phyloP scores from a whole-genome alignment of 2,113 vertebrate species.

The Glaucomys volans region DNA sequence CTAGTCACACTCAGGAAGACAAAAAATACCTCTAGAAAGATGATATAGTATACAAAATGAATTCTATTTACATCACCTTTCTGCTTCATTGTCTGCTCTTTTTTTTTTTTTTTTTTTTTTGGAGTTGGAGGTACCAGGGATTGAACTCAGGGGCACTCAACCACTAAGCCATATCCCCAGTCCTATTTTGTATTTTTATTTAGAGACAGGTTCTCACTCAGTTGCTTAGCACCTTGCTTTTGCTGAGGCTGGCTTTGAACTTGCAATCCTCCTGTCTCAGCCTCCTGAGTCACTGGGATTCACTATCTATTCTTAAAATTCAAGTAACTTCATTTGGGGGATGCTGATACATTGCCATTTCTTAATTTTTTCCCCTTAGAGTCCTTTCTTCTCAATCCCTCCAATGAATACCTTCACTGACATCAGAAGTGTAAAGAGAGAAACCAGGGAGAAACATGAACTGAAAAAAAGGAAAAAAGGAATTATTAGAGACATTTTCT shows the following conservation, averaged over 20 bases:
- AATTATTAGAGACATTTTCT: not conserved
- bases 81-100: not conserved
- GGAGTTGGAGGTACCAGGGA: no score
- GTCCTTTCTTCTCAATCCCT: not conserved
- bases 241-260: not conserved
- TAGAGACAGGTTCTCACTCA: no score
- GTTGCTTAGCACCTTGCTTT: no score
- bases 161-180: no score
- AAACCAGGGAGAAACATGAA: not conserved
- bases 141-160: no score
- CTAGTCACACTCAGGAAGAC: not conserved
- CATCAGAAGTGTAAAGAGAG: not conserved
- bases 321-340: conserved; percentile 1
- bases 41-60: not conserved
- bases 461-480: not conserved
- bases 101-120: no score
- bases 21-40: conserved; percentile 5
- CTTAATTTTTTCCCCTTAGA: not conserved
- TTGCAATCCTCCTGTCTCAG: no score
- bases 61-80: not conserved
- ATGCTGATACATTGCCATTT: not conserved
- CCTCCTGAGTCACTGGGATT: not conserved
- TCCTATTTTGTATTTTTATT: no score
- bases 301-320: not conserved
- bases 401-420: not conserved